phyloP scores from a whole-genome alignment of 2,888 invertebrate species.

The Coecobrya sp. region DNA sequence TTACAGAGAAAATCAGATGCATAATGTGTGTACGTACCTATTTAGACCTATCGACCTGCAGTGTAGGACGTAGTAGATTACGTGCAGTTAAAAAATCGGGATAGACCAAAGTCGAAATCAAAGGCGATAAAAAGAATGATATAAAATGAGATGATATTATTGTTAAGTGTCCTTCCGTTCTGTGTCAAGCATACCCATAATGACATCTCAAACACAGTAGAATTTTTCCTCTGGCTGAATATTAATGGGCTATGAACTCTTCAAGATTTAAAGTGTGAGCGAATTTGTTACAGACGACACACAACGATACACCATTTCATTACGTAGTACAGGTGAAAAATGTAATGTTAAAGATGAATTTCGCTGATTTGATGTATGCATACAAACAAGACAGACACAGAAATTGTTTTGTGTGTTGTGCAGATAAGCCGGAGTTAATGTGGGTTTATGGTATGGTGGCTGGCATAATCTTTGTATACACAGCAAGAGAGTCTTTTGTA shows the following conservation, averaged over 20 bases:
- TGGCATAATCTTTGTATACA: no score
- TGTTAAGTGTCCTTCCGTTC: constrained; percentile 36
- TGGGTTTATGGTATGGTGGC: no score
- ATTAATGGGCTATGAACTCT: neutral
- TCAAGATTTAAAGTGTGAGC: neutral
- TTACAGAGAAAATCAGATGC: no score
- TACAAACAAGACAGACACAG: no score
- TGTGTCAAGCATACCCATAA: constrained; percentile 6
- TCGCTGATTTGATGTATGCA: no score
- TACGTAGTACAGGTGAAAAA: neutral
- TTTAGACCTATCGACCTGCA: no score
- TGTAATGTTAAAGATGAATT: neutral
- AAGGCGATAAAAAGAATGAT: neutral
- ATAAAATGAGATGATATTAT: neutral
- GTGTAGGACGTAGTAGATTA: no score
- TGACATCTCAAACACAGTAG: neutral
- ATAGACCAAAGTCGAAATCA: neutral
- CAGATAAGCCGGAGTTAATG: no score
- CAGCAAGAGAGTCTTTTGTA: no score
- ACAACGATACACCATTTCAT: no score
- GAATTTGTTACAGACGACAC: neutral
- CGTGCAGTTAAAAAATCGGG: neutral
- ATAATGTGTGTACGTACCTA: neutral
- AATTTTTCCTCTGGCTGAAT: neutral
- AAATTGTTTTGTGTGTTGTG: no score